These are phyloP conservation scores for mouse (Mus musculus) DNA, from an alignment of 2,113 vertebrate species.

Conservation along the genomic window DNA sequence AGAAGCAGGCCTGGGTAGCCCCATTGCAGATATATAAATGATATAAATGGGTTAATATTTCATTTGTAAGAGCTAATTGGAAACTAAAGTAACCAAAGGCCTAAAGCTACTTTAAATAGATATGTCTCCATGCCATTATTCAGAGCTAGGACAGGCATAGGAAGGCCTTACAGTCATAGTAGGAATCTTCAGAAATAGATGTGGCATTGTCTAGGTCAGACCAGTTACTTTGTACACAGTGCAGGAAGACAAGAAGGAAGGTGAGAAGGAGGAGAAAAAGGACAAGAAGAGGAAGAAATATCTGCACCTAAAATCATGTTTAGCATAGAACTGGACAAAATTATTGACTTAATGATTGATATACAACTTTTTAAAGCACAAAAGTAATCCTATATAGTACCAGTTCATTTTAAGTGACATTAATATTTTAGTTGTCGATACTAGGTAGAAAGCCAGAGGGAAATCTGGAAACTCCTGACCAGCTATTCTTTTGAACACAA, in stretches of 20 bases:
- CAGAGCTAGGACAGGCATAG: too few relatives aligned
- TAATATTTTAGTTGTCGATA: conserved; percentile 42
- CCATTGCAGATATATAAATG: too few relatives aligned
- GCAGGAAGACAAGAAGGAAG: not conserved
- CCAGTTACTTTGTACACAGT: not conserved
- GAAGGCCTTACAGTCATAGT: too few relatives aligned
- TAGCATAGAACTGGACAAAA: not conserved
- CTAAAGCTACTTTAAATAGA: too few relatives aligned
- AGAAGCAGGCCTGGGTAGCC: too few relatives aligned
- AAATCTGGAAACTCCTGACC: not conserved
- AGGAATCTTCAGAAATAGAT: conserved; percentile 82
- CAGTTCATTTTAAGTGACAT: conserved; percentile 46
- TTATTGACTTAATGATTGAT: conserved; percentile 21
- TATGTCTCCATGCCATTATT: too few relatives aligned
- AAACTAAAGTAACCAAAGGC: too few relatives aligned
- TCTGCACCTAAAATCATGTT: conserved; percentile 1
- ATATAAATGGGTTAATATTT: too few relatives aligned
- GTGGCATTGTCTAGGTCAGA: conserved; percentile 87
- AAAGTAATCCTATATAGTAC: conserved; percentile 7
- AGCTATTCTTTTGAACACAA: not conserved
- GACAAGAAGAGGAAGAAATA: not conserved
- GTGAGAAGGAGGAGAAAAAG: not conserved
- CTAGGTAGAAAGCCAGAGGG: conserved; percentile 33
- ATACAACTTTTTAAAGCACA: conserved; percentile 40
- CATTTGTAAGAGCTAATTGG: too few relatives aligned